Base-by-base conservation (phyloP, 2,113 vertebrate genomes). In the Ia io region DNA sequence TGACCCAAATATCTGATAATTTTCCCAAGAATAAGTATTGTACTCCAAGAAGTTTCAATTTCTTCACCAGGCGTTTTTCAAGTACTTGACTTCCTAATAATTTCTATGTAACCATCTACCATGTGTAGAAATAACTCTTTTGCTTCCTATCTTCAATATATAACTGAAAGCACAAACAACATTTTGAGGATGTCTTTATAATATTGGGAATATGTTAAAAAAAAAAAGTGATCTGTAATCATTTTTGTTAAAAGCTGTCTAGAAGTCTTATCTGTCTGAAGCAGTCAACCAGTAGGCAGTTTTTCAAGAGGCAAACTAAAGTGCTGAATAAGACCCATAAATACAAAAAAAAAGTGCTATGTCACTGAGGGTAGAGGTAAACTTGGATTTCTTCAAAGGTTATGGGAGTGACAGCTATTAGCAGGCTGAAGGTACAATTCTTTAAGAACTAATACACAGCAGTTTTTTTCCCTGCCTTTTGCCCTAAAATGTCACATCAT, bases 401-500 rank as follows among this genome's bases (percentile, higher is more conserved):
- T 96, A 83, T 78, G 40, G 35, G 53, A 94, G 95, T 95, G 87
- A 70, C 94, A 96, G 67, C 35, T 73, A 77, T 88, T 91, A 94
- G 95, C 47, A 92, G 59, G 42, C 47, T 85, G 53, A 90, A 76
- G 77, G 53, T 40, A 59, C 79, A 92, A n/a, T 73, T 95, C 84
- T 93, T 93, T 88, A 94, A 92, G 90, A 88, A 92, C 80, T 47
- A 93, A 78, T 44, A 78, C 40, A 84, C 74, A 88, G 59, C 44
- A 63, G 35, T 56, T 67, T 93, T 92, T 93, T 77, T 30, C 2
- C 28, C 49, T 96, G 40, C 71, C 35, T 93, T 96, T 88, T 90
- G 67, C 67, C 76, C 73, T 94, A 87, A 96, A 94, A 95, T 93
- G n/a, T 90, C 84, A 90, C 37, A 92, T 97, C 95, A 79, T 73